These are phyloP conservation scores for Dynastes grantii DNA, from an alignment of 2,888 invertebrate species.

Conservation along the genomic window DNA sequence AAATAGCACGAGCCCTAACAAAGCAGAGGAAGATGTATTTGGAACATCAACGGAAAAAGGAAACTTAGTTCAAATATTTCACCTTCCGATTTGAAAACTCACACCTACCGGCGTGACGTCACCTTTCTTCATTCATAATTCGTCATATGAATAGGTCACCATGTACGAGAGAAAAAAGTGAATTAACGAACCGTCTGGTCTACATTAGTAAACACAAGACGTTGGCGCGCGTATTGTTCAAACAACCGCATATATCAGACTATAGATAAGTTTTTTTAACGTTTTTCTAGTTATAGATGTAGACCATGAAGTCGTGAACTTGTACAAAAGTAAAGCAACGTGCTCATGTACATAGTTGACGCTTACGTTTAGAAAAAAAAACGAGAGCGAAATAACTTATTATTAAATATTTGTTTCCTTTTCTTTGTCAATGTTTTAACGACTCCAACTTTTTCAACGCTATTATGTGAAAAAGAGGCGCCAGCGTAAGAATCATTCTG, in stretches of 20 bases:
- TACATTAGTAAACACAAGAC: constrained; percentile 43
- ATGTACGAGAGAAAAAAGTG: not conserved
- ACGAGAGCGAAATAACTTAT: constrained; percentile 25
- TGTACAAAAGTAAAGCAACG: not conserved
- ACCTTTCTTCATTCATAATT: constrained; percentile 47
- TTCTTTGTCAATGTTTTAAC: constrained; percentile 34
- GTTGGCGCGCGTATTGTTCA: constrained; percentile 55
- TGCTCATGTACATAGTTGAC: not conserved
- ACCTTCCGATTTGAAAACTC: constrained; percentile 60
- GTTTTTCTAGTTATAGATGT: constrained; percentile 18
- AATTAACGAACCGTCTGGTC: constrained; percentile 37
- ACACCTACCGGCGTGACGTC: constrained; percentile 56
- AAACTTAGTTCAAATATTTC: constrained; percentile 65
- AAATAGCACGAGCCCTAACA: constrained; percentile 13
- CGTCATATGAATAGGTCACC: constrained; percentile 28
- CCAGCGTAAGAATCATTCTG: not conserved
- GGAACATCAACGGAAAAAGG: constrained; percentile 62
- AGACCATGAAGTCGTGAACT: constrained; percentile 11
- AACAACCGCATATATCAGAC: constrained; percentile 43
- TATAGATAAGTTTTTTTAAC: constrained; percentile 42
- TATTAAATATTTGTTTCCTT: constrained; percentile 46
- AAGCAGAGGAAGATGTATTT: not conserved
- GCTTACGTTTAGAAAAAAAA: constrained; percentile 12
- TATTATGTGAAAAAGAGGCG: constrained; percentile 1
- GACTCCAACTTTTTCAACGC: not conserved